Conservation (phyloP, 2,797 vertebrate genomes). For the Staurois parvus region DNA sequence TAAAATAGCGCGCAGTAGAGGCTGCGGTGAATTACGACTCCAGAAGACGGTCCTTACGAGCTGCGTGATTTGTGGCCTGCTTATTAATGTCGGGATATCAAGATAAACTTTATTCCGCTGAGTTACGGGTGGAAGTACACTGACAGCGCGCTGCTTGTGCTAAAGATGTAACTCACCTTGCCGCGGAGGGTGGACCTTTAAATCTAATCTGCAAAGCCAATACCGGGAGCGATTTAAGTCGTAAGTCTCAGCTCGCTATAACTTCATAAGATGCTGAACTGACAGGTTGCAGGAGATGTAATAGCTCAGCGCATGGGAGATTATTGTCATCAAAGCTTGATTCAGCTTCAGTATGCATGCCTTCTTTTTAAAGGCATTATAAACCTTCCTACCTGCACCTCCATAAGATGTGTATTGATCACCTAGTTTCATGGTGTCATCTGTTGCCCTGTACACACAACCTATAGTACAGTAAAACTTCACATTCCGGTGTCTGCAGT, state of each 20-base stretch:
- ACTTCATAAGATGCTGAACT: background rate
- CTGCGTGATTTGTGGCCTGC: constrained; percentile 43
- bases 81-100: constrained; percentile 60
- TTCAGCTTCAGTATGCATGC: too few species aligned
- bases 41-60: background rate
- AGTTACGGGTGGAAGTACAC: constrained; percentile 42
- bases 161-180: constrained; percentile 27
- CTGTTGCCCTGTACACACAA: too few species aligned
- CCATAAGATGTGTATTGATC: too few species aligned
- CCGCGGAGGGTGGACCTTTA: constrained; percentile 18
- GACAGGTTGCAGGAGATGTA: background rate
- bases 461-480: too few species aligned
- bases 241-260: background rate
- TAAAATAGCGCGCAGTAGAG: constrained; percentile 13
- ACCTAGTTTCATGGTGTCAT: too few species aligned
- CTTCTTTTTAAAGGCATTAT: too few species aligned
- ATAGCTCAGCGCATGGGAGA: too few species aligned
- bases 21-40: constrained; percentile 43
- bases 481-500: too few species aligned
- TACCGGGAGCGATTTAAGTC: constrained; percentile 10
- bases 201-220: constrained; percentile 43
- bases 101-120: constrained; percentile 49
- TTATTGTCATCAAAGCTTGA: too few species aligned
- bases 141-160: background rate
- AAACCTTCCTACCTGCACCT: too few species aligned